These are phyloP conservation scores for Urocitellus parryii DNA, from an alignment of 2,113 vertebrate genomes.

Conservation along the genomic window DNA sequence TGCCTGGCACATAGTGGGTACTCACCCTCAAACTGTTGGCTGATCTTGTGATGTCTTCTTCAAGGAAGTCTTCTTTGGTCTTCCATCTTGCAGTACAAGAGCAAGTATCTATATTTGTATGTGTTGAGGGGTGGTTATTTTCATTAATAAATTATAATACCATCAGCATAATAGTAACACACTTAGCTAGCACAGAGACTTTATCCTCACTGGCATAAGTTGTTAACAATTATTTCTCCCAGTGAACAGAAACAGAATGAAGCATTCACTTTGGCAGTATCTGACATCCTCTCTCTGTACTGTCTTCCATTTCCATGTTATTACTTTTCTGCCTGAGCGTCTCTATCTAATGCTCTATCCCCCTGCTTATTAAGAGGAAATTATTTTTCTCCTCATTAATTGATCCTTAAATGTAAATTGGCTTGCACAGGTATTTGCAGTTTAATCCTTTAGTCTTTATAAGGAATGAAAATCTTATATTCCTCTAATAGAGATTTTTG, in stretches of 20 bases:
- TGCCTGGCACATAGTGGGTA: background rate
- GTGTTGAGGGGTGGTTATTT: background rate
- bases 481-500: conserved; percentile 12
- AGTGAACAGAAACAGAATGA: background rate
- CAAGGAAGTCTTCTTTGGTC: background rate
- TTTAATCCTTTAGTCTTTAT: conserved; percentile 37
- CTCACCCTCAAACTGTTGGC: background rate
- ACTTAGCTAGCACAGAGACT: background rate
- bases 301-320: background rate
- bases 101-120: background rate
- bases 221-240: background rate
- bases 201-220: background rate
- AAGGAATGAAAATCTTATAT: background rate
- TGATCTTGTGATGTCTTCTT: background rate
- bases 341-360: background rate
- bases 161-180: background rate
- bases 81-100: background rate
- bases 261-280: background rate
- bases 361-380: background rate
- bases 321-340: background rate
- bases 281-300: background rate
- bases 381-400: conserved; percentile 38
- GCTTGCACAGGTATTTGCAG: conserved; percentile 35
- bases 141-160: background rate
- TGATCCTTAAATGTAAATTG: conserved; percentile 43